These are phyloP conservation scores for Muraenolepis orangiensis DNA, from an alignment of 2,797 vertebrate genomes.

Conservation along the genomic window DNA sequence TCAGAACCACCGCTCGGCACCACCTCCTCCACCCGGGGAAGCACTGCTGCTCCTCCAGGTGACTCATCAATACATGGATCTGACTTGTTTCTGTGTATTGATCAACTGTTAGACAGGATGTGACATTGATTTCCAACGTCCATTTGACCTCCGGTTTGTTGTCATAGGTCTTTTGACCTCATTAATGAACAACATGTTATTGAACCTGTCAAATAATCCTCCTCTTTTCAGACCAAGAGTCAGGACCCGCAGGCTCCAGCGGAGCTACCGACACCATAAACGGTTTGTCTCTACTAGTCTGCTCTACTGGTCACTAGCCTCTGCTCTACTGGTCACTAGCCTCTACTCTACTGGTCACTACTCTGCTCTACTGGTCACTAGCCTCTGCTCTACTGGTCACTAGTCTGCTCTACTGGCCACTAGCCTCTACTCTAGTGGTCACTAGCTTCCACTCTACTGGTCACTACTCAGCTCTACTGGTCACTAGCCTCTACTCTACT, in stretches of 20 bases:
- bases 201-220: too few relatives aligned
- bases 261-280: background rate
- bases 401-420: background rate
- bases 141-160: too few relatives aligned
- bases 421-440: background rate
- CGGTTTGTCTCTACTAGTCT: too few relatives aligned
- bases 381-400: too few relatives aligned
- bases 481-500: background rate
- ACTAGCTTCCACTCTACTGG: background rate
- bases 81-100: too few relatives aligned
- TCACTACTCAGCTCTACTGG: too few relatives aligned
- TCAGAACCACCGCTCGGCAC: conserved; percentile 66
- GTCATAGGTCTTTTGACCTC: too few relatives aligned
- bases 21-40: background rate
- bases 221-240: background rate
- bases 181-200: too few relatives aligned
- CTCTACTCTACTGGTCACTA: background rate
- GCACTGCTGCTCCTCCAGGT: background rate
- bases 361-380: too few relatives aligned
- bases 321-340: background rate
- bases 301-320: background rate
- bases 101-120: too few relatives aligned
- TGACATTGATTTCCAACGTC: too few relatives aligned
- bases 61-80: too few relatives aligned
- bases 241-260: background rate